Base-by-base conservation (phyloP, 2,797 vertebrate species). In the Todus mexicanus region DNA sequence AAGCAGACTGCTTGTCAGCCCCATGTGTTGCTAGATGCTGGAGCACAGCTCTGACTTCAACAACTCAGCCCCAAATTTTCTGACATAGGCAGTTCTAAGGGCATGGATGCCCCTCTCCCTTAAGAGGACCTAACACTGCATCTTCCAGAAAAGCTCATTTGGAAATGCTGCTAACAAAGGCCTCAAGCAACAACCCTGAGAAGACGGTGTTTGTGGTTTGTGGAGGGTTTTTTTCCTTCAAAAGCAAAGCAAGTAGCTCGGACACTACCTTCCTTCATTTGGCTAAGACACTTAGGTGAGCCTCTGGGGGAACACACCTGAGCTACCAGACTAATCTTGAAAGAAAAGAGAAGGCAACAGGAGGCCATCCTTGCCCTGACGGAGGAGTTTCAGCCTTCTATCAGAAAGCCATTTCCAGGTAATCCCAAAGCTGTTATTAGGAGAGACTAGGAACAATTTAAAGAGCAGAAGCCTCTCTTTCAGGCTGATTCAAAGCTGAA, bases 391-490 rank as follows among this genome's bases (percentile, higher is more conserved):
- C 54, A 94, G 50, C 50, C 79, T 65, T 63, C 88, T 71, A 92
- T 84, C 54, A 56, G 69, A 89, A 86, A 84, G 59, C 69, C 74
- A 90, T 88, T 96, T 92, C 43, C 64, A 92, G 75, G 71, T 69
- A 93, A 89, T 21, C 37, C 23, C 48, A 76, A 81, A 87, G 84
- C 51, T 95, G 75, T 89, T 84, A 94, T 79, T 83, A 92, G 60
- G 74, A 86, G 7, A 33, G 14, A 70, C 31, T 31, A 15, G 56
- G 59, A 91, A 89, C 61, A 92, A 88, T 94, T 89, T 93, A 61
- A 84, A 93, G 47, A 90, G 66, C 74, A 42, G 45, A 90, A 89
- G 27, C 51, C 48, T 66, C 19, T 40, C 86, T 89, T 89, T 31
- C 64, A 47, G 40, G n/a, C 31, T 13, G 6, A 75, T 73, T 89